These are phyloP conservation scores for Oscheius sp. DNA, from an alignment of 2,888 invertebrate genomes.

Conservation along the genomic window DNA sequence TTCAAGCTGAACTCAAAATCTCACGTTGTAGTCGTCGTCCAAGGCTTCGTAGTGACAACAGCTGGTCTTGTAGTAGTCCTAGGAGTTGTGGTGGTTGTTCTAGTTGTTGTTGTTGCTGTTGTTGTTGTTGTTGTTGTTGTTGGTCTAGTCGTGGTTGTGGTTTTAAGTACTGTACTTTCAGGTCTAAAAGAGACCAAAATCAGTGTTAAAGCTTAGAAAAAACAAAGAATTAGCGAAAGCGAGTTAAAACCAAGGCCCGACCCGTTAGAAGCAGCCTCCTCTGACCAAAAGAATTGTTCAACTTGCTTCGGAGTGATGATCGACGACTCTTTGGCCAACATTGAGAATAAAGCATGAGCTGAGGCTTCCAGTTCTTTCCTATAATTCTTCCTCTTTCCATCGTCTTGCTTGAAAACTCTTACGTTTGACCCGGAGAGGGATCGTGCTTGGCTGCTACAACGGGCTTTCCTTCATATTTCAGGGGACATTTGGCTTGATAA, in stretches of 20 bases:
- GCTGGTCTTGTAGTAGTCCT: slow-evolving; percentile 33
- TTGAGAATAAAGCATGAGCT: slow-evolving; percentile 56
- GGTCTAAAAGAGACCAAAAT: too few relatives aligned
- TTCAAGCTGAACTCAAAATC: too few relatives aligned
- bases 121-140: slow-evolving; percentile 1
- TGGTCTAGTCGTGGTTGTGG: not conserved
- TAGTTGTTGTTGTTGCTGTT: slow-evolving; percentile 32
- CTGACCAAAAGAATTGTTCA: slow-evolving; percentile 14
- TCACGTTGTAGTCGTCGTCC: slow-evolving; percentile 7
- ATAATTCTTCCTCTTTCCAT: not conserved
- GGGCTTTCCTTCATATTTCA: slow-evolving; percentile 13
- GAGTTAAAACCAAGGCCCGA: slow-evolving; percentile 29
- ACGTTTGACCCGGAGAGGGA: not conserved
- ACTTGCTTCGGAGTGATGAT: slow-evolving; percentile 31
- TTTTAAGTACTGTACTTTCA: not conserved
- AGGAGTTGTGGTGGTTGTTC: slow-evolving; percentile 1
- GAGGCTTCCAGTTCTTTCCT: slow-evolving; percentile 53
- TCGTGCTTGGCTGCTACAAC: slow-evolving; percentile 4
- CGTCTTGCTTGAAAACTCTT: not conserved
- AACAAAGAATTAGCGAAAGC: slow-evolving; percentile 35
- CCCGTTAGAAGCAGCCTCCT: slow-evolving; percentile 9
- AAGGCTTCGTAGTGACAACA: slow-evolving; percentile 16
- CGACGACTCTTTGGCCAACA: slow-evolving; percentile 42
- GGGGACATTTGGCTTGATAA: slow-evolving; percentile 66
- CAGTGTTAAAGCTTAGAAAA: not conserved